phyloP scores from a whole-genome alignment of 2,888 invertebrate species.

The Quadroppia sp. region DNA sequence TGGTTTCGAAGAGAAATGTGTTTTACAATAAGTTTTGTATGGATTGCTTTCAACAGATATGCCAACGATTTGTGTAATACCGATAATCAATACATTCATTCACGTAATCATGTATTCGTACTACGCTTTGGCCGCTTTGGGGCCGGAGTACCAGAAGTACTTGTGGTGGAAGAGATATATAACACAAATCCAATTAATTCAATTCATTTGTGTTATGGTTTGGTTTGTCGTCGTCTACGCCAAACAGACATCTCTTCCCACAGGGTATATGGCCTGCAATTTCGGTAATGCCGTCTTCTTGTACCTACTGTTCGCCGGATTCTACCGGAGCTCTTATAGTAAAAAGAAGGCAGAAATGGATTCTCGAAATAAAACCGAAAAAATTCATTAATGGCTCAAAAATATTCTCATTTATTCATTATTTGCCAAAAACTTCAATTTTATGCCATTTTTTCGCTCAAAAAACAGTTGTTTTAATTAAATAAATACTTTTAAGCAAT shows the following conservation, averaged over 20 bases:
- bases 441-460: not conserved
- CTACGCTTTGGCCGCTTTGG: slow-evolving; percentile 39
- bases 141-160: slow-evolving; percentile 34
- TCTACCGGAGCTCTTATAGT: slow-evolving; percentile 28
- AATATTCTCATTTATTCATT: not conserved
- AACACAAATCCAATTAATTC: slow-evolving; percentile 40
- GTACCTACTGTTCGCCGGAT: slow-evolving; percentile 31
- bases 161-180: slow-evolving; percentile 42
- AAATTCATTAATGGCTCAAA: not conserved
- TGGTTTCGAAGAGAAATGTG: too few relatives aligned
- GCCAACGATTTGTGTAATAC: slow-evolving; percentile 25
- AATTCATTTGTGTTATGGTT: slow-evolving; percentile 36
- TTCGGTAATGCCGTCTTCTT: slow-evolving; percentile 35
- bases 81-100: slow-evolving; percentile 50
- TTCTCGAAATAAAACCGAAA: not conserved
- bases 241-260: slow-evolving; percentile 25
- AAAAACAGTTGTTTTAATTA: not conserved
- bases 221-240: slow-evolving; percentile 19
- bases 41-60: not conserved
- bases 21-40: too few relatives aligned
- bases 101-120: slow-evolving; percentile 41
- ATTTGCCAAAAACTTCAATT: not conserved
- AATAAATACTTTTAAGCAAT: too few relatives aligned
- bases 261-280: slow-evolving; percentile 36
- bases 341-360: not conserved